Evolutionary conservation across 2,113 vertebrate genomes (phyloP).

Genomic region (Notothenia rossii): DNA sequence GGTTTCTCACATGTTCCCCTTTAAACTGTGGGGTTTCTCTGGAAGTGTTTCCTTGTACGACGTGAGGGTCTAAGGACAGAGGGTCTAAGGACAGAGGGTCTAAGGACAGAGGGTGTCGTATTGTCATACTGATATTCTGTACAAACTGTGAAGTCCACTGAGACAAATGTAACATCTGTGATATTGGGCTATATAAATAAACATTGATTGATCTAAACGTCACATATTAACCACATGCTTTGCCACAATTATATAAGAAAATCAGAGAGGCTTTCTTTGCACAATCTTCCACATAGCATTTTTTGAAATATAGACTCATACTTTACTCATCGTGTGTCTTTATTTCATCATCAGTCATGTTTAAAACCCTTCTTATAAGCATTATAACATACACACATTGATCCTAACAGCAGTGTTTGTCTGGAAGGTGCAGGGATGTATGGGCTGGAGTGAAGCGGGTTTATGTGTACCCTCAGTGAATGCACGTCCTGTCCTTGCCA

Average conservation of each 20-base stretch:
- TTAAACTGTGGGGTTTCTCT: too few relatives aligned
- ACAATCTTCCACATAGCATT: too few relatives aligned
- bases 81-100: too few relatives aligned
- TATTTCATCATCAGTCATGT: neutral
- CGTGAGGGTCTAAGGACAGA: too few relatives aligned
- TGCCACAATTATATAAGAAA: neutral
- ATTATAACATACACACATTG: neutral
- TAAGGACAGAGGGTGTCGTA: too few relatives aligned
- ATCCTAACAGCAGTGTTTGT: neutral
- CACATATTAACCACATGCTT: neutral
- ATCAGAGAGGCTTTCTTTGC: neutral
- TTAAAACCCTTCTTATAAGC: neutral
- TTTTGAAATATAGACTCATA: neutral
- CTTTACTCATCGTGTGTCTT: neutral
- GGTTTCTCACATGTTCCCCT: too few relatives aligned
- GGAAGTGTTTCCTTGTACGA: too few relatives aligned
- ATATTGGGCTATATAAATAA: too few relatives aligned
- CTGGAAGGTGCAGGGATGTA: slow-evolving; percentile 4
- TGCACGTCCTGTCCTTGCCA: slow-evolving; percentile 49
- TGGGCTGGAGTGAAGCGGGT: slow-evolving; percentile 7
- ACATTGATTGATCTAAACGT: neutral
- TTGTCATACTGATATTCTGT: too few relatives aligned
- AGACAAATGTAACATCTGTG: too few relatives aligned
- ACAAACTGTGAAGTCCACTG: too few relatives aligned
- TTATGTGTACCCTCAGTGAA: slow-evolving; percentile 43